phyloP scores from a whole-genome alignment of 2,888 invertebrate species.

The Ariolimax columbianus region DNA sequence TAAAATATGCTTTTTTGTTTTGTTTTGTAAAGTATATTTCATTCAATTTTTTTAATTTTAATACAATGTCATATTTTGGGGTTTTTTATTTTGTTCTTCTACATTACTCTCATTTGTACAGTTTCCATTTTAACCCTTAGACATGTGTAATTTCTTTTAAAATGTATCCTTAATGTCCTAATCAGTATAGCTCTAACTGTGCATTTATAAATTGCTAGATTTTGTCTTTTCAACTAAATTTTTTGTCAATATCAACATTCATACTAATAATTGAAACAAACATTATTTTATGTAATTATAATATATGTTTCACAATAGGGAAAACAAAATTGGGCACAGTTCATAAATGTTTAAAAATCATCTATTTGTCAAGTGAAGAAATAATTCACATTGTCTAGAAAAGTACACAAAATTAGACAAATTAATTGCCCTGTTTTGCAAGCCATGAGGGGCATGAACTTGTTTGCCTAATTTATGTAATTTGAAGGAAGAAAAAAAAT shows the following conservation, averaged over 20 bases:
- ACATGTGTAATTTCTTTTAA: not conserved
- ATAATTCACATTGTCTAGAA: too few species aligned
- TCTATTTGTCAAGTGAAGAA: too few species aligned
- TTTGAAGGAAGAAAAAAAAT: too few species aligned
- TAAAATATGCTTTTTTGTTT: not conserved
- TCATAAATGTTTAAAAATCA: too few species aligned
- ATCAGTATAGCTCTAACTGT: not conserved
- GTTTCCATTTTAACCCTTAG: not conserved
- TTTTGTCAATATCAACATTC: not conserved
- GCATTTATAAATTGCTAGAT: not conserved
- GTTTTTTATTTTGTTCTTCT: not conserved
- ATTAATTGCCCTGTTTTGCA: too few species aligned
- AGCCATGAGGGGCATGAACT: too few species aligned
- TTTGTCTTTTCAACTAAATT: not conserved
- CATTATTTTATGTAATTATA: not conserved
- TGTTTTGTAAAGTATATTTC: not conserved
- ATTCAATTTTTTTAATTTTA: not conserved
- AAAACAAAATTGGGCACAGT: not conserved
- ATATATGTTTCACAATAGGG: not conserved
- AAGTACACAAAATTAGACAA: too few species aligned
- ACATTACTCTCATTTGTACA: slow-evolving; percentile 17
- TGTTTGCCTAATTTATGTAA: too few species aligned
- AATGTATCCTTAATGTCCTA: not conserved
- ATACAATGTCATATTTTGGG: too few species aligned
- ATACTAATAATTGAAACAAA: not conserved